These are phyloP conservation scores for Drosophila percnosoma DNA, from an alignment of 2,888 invertebrate species.

Conservation along the genomic window DNA sequence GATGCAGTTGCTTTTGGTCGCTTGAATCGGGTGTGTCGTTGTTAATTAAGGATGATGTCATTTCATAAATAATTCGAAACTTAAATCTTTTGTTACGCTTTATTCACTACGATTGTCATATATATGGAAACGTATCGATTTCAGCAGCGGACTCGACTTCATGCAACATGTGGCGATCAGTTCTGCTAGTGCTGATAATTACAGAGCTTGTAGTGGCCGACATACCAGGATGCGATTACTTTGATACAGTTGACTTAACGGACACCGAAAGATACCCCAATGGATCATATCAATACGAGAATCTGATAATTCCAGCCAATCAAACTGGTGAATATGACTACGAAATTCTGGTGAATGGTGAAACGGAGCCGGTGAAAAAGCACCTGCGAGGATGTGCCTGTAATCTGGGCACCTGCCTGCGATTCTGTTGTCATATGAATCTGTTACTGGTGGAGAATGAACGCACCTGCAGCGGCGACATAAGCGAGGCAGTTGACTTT, in stretches of 20 bases:
- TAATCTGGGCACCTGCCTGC: conserved; percentile 75
- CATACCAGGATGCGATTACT: conserved; percentile 61
- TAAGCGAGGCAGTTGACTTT: neutral
- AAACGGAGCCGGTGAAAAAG: conserved; percentile 1
- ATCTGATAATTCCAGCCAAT: conserved; percentile 56
- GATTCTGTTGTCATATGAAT: conserved; percentile 69
- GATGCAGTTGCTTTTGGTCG: too few relatives aligned
- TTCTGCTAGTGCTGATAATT: neutral
- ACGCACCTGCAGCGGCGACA: conserved; percentile 21
- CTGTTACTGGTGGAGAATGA: conserved; percentile 1
- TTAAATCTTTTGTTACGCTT: neutral
- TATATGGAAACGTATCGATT: neutral
- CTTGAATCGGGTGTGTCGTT: neutral
- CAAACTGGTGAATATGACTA: conserved; percentile 59
- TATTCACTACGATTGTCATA: neutral
- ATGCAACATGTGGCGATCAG: conserved; percentile 10
- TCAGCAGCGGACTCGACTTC: neutral
- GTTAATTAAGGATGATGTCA: neutral
- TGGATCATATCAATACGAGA: conserved; percentile 68
- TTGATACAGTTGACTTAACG: conserved; percentile 70
- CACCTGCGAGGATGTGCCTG: conserved; percentile 76
- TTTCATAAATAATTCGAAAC: neutral
- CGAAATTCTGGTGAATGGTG: conserved; percentile 31
- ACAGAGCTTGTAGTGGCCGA: neutral
- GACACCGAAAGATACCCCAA: conserved; percentile 34